Conservation (phyloP, 2,888 invertebrate genomes). For the Anthrax anthrax region DNA sequence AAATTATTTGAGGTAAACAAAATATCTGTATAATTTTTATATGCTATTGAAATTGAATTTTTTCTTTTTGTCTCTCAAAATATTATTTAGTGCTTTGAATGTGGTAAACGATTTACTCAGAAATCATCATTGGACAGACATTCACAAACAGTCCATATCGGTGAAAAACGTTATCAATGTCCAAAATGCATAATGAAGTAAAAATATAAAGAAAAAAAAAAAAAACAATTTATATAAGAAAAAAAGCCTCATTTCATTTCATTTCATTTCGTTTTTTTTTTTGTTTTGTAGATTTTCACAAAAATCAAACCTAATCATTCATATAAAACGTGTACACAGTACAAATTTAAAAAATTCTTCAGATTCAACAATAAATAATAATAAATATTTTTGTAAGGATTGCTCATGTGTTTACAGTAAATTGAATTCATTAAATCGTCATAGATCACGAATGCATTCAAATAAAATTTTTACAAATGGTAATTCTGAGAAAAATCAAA, state of each 20-base stretch:
- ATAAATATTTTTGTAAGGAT: conserved; percentile 12
- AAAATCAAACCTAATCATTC: conserved; percentile 12
- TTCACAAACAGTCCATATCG: conserved; percentile 13
- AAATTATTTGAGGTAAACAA: conserved; percentile 17
- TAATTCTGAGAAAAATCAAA: conserved; percentile 11
- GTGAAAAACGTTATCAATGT: conserved; percentile 16
- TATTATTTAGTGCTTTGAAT: conserved; percentile 12
- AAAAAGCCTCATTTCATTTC: too few species aligned
- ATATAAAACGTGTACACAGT: conserved; percentile 13
- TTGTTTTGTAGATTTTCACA: conserved; percentile 13
- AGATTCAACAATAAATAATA: neutral
- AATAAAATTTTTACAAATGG: neutral
- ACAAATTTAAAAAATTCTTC: neutral
- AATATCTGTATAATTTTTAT: neutral
- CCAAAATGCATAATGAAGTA: conserved; percentile 16
- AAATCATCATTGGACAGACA: conserved; percentile 18
- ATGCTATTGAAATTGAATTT: too few species aligned
- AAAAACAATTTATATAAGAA: too few species aligned
- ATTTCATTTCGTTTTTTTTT: neutral
- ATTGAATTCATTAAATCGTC: conserved; percentile 16
- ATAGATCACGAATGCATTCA: conserved; percentile 14
- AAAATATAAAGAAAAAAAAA: neutral
- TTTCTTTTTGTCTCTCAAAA: neutral
- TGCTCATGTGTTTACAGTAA: conserved; percentile 16
- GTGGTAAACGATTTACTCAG: conserved; percentile 16